Conservation (phyloP, 2,888 invertebrate genomes). For the Ochropleura leucogaster region DNA sequence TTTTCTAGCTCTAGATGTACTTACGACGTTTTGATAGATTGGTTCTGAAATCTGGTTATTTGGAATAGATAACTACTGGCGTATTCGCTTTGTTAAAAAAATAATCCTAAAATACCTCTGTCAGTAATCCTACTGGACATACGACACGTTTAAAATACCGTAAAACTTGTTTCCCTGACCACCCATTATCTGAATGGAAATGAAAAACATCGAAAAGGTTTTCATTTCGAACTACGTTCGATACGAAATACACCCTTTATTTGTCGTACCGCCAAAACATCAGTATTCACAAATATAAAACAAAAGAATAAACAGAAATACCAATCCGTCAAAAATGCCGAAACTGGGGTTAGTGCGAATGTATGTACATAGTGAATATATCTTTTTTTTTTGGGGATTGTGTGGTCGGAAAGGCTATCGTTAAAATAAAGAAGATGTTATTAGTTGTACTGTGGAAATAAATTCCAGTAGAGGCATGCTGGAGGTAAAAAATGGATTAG, state of each 20-base stretch:
- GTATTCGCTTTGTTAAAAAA: too few species aligned
- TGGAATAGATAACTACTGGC: too few species aligned
- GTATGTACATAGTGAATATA: background rate
- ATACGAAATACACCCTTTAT: slow-evolving; percentile 44
- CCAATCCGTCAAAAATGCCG: background rate
- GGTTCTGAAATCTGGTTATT: too few species aligned
- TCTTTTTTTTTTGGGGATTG: background rate
- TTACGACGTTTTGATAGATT: too few species aligned
- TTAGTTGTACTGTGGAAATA: background rate
- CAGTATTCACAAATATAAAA: slow-evolving; percentile 46
- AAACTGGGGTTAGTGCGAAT: background rate
- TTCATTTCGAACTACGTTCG: slow-evolving; percentile 19
- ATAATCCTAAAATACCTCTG: background rate
- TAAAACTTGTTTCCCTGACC: slow-evolving; percentile 12
- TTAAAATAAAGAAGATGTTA: background rate
- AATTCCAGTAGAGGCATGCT: background rate
- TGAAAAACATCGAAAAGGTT: slow-evolving; percentile 50
- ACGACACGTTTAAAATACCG: background rate
- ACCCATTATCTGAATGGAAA: slow-evolving; percentile 41
- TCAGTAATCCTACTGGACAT: background rate
- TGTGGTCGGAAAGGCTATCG: background rate
- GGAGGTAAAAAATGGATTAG: background rate
- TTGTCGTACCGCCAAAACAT: slow-evolving; percentile 41
- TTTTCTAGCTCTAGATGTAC: too few species aligned
- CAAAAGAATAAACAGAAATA: slow-evolving; percentile 21